A percentile compares a stretch with the other conserved stretches of the same genome.
Conservation (phyloP, 2,113 vertebrate genomes). For the Numida meleagris region DNA sequence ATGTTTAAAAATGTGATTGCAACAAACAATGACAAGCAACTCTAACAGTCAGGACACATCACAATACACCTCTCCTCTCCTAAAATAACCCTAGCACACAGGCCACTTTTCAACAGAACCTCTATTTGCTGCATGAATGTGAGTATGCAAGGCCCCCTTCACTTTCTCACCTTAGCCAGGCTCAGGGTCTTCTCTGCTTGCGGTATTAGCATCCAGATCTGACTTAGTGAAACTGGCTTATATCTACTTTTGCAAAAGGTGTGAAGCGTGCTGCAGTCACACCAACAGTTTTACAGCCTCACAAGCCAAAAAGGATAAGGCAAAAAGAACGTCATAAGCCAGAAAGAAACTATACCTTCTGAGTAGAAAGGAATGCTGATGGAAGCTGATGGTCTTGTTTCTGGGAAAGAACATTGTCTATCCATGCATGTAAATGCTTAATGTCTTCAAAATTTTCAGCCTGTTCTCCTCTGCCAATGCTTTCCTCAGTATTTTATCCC, state of each 20-base stretch:
- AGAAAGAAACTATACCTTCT: neutral
- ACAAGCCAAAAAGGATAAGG: neutral
- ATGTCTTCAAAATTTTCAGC: neutral
- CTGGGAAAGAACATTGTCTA: neutral
- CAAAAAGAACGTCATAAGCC: neutral
- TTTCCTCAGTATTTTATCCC: neutral
- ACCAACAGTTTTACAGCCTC: neutral
- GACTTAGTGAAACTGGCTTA: neutral
- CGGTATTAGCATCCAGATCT: too few relatives aligned
- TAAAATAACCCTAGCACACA: neutral
- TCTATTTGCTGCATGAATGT: neutral
- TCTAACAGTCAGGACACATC: neutral
- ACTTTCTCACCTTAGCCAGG: neutral
- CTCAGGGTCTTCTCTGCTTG: neutral
- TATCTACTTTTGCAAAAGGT: neutral
- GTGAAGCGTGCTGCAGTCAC: neutral
- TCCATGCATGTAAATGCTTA: neutral
- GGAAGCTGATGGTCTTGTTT: neutral
- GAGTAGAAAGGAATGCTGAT: neutral
- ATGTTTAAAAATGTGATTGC: neutral
- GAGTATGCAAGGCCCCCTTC: neutral
- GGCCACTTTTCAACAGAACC: neutral
- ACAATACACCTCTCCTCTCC: neutral
- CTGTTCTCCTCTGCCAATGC: neutral
- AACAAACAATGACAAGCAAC: neutral